phyloP scores from a whole-genome alignment of 2,888 invertebrate species.

The Ectemnius continuus region DNA sequence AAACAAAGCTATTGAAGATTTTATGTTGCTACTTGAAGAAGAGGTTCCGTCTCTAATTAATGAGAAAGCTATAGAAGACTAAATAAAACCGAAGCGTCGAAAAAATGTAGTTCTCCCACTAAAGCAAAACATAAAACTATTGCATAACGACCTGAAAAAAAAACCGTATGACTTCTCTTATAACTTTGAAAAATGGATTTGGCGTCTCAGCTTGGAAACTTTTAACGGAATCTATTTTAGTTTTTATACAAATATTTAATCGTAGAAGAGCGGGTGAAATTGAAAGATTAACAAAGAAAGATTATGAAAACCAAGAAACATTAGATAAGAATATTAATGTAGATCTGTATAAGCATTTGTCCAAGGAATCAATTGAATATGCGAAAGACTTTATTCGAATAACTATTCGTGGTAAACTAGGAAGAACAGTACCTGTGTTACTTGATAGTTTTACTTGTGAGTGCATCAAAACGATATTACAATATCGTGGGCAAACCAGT shows the following conservation, averaged over 20 bases:
- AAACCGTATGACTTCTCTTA: constrained; percentile 20
- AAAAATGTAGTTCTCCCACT: constrained; percentile 32
- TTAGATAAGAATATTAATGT: constrained; percentile 38
- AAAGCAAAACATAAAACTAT: constrained; percentile 30
- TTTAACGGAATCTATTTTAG: constrained; percentile 32
- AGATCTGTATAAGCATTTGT: constrained; percentile 36
- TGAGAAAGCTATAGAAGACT: constrained; percentile 38
- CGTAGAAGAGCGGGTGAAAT: constrained; percentile 48
- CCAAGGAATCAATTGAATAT: constrained; percentile 25
- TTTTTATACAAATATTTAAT: constrained; percentile 47
- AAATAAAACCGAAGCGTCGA: constrained; percentile 23
- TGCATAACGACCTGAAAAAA: constrained; percentile 29
- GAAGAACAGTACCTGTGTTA: constrained; percentile 49
- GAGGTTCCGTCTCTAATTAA: constrained; percentile 33
- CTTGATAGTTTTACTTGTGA: constrained; percentile 38
- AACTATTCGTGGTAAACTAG: constrained; percentile 45
- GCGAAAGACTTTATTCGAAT: constrained; percentile 41
- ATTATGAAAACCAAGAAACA: constrained; percentile 36
- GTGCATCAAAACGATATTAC: constrained; percentile 35
- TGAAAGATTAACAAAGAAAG: constrained; percentile 34
- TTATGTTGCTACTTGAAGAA: constrained; percentile 33
- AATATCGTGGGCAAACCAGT: constrained; percentile 37
- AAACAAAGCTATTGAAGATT: constrained; percentile 35
- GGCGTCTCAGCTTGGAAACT: constrained; percentile 29
- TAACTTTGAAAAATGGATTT: constrained; percentile 24